These are phyloP conservation scores for Corvus hawaiiensis DNA, from an alignment of 2,113 vertebrate species.

Conservation along the genomic window DNA sequence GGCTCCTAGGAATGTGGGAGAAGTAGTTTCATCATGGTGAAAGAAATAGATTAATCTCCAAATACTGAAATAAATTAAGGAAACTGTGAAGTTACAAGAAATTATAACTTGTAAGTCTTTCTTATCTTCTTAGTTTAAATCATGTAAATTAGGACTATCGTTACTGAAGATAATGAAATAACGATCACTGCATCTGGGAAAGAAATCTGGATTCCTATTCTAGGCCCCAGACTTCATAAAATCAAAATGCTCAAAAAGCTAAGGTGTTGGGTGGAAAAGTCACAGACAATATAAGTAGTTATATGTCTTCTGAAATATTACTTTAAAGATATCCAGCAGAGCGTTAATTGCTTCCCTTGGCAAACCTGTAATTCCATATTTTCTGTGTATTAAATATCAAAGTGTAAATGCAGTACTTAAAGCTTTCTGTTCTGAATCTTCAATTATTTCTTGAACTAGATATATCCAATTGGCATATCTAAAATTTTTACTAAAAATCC, in stretches of 20 bases:
- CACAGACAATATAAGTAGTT: not conserved
- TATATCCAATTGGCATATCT: not conserved
- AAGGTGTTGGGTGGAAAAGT: not conserved
- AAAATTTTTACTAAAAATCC: not conserved
- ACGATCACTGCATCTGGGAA: not conserved
- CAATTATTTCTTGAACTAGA: not conserved
- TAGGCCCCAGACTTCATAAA: not conserved
- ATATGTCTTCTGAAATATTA: not conserved
- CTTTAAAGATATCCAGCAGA: not conserved
- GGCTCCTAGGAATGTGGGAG: not conserved
- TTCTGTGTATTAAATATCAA: not conserved
- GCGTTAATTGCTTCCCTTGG: not conserved
- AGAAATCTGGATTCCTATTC: not conserved
- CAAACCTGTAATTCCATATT: not conserved
- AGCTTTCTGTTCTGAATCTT: not conserved
- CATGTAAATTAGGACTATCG: not conserved
- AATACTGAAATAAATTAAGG: not conserved
- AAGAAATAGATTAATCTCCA: not conserved
- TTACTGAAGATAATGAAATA: not conserved
- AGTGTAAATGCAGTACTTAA: not conserved
- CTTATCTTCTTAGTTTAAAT: not conserved
- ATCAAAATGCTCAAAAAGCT: not conserved
- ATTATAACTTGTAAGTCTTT: not conserved
- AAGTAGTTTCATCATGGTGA: not conserved
- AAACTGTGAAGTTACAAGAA: not conserved